Percentiles rank a stretch among this genome's conserved stretches.
phyloP scores from a whole-genome alignment of 2,113 vertebrate species.

The Alligator sinensis region DNA sequence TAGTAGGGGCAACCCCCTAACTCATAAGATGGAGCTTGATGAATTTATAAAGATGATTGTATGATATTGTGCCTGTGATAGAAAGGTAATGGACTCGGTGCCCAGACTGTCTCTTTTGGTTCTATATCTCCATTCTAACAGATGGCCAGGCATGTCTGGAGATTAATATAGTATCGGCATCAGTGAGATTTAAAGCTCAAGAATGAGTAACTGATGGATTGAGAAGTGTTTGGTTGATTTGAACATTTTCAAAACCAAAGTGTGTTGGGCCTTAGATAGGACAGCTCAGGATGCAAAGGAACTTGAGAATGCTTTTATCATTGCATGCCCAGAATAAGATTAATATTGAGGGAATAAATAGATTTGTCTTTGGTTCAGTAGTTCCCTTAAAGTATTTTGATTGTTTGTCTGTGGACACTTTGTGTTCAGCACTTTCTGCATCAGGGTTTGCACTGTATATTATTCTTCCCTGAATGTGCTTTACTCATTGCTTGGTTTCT shows the following conservation, averaged over 20 bases:
- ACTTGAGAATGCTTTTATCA: neutral
- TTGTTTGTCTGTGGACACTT: neutral
- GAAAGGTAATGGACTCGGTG: too few relatives aligned
- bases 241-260: too few relatives aligned
- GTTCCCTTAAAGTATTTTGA: neutral
- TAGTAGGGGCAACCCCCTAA: too few relatives aligned
- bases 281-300: neutral
- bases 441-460: neutral
- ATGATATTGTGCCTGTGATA: too few relatives aligned
- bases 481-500: fast-evolving
- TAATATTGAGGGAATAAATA: neutral
- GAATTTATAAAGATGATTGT: too few relatives aligned
- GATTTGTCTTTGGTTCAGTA: neutral
- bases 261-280: neutral
- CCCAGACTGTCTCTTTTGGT: too few relatives aligned
- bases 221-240: neutral
- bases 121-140: neutral
- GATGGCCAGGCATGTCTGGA: neutral
- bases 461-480: fast-evolving
- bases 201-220: neutral
- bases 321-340: neutral
- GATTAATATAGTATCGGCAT: neutral
- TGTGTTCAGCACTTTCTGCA: neutral
- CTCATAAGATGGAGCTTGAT: too few relatives aligned
- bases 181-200: neutral